A percentile compares a stretch with the other conserved stretches of the same genome.
These are phyloP conservation scores for Microtus richardsoni DNA, from an alignment of 2,113 vertebrate genomes.

Conservation along the genomic window DNA sequence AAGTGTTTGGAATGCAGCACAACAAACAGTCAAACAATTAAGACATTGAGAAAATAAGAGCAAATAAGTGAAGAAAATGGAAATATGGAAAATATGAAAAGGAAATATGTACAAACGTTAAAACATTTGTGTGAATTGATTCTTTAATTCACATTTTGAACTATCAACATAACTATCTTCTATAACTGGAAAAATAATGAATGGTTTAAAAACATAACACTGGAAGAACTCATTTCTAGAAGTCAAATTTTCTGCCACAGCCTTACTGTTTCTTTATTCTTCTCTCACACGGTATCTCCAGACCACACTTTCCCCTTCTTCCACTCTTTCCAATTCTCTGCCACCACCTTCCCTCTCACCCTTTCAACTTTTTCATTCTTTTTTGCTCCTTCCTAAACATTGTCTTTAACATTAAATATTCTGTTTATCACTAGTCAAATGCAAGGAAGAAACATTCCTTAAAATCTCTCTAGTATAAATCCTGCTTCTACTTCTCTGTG, in stretches of 20 bases:
- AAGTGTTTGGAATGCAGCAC: neutral
- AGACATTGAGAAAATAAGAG: neutral
- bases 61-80: neutral
- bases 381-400: neutral
- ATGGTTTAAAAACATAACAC: neutral
- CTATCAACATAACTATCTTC: neutral
- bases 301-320: neutral
- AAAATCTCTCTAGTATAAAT: neutral
- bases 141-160: neutral
- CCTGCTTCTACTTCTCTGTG: neutral
- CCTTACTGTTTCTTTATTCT: neutral
- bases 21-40: neutral
- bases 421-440: neutral
- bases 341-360: too few species aligned
- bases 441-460: neutral
- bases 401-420: constrained; percentile 32
- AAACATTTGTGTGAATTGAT: neutral
- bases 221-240: neutral
- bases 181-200: neutral
- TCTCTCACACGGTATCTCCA: neutral
- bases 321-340: too few species aligned
- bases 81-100: neutral
- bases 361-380: neutral
- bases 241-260: neutral
- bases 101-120: neutral